A percentile compares a stretch with the other conserved stretches of the same genome.
Evolutionary conservation across 2,113 vertebrate genomes (phyloP).

Genomic region (Daphoenositta chrysoptera): DNA sequence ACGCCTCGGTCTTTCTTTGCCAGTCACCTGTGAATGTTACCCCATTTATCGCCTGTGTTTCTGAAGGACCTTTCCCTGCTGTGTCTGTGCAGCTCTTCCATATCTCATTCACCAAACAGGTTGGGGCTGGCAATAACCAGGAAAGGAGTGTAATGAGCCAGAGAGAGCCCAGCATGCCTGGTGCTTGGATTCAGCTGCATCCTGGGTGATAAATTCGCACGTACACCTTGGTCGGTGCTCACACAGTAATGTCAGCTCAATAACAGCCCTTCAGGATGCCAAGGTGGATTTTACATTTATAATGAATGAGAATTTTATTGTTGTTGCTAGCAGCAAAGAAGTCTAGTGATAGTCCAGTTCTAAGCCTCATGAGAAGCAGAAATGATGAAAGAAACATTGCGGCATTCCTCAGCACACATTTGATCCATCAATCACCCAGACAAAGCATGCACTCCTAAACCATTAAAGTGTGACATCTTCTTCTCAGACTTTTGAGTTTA

Average conservation of each 20-base stretch:
- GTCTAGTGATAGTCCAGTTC: neutral
- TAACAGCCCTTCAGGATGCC: neutral
- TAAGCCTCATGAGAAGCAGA: neutral
- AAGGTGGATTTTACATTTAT: constrained; percentile 13
- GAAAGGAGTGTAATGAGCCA: neutral
- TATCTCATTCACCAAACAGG: neutral
- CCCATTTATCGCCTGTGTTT: neutral
- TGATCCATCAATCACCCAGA: constrained; percentile 69
- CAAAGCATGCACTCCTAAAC: constrained; percentile 54
- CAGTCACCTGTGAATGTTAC: neutral
- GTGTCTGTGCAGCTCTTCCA: neutral
- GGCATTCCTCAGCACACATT: constrained; percentile 6
- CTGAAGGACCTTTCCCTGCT: neutral
- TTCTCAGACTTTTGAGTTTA: constrained; percentile 45
- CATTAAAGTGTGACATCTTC: constrained; percentile 66
- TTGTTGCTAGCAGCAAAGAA: constrained; percentile 11
- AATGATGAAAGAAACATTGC: constrained; percentile 24
- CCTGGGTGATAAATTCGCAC: neutral
- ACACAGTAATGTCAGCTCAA: neutral
- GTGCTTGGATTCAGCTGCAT: neutral
- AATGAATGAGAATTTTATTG: constrained; percentile 35
- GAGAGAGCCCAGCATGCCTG: neutral
- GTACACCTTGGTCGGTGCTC: neutral
- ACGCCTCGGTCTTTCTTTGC: neutral
- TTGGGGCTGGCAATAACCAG: neutral